Evolutionary conservation across 1,140 invertebrate genomes (phyloP).

Genomic region (Myzus persicae): DNA sequence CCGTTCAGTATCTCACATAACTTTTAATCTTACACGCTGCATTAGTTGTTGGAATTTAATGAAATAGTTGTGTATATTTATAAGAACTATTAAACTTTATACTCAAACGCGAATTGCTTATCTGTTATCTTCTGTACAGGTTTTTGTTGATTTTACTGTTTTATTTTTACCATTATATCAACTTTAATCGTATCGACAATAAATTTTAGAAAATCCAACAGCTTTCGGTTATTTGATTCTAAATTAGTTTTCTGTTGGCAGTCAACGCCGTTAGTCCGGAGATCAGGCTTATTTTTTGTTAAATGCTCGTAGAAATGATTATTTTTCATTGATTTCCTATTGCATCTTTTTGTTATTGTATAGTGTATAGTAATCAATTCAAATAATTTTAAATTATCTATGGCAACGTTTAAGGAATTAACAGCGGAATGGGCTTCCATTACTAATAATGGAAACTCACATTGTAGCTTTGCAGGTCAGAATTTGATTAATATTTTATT

Average conservation of each 20-base stretch:
- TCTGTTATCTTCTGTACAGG: background rate
- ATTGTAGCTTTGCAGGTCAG: background rate
- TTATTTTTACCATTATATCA: background rate
- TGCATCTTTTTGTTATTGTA: background rate
- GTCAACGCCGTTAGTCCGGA: background rate
- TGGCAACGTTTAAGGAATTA: constrained; percentile 44
- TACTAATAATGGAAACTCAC: background rate
- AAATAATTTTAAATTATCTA: background rate
- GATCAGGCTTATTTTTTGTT: background rate
- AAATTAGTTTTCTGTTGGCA: constrained; percentile 26
- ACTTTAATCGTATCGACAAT: background rate
- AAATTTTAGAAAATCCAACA: constrained; percentile 23
- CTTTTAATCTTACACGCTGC: background rate
- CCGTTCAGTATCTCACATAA: background rate
- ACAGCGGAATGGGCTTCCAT: constrained; percentile 1
- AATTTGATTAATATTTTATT: background rate
- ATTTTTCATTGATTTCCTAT: background rate
- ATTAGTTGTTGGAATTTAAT: background rate
- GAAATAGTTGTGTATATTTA: background rate
- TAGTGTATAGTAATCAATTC: background rate
- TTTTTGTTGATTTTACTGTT: constrained; percentile 1
- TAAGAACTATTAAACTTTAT: background rate
- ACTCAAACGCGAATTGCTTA: background rate
- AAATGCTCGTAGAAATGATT: background rate
- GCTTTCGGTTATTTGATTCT: constrained; percentile 33